Evolutionary conservation across 2,888 invertebrate genomes (phyloP), one percentile per base, ranked within the genome.

Genomic region (Euclidia mi): DNA sequence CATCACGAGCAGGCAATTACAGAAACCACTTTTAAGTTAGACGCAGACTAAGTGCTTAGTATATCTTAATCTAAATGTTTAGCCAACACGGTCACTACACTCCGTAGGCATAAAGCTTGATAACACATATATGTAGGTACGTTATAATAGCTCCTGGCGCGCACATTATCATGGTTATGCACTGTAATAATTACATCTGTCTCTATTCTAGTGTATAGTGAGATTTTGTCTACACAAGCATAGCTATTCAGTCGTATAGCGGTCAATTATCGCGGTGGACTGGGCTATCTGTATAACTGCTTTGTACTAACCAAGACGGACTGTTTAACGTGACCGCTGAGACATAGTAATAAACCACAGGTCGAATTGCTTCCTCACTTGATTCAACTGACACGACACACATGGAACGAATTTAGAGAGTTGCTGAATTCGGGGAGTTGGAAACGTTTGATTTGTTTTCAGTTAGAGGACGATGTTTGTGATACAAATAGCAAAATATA

Each of bases 261-360:
- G 37, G 40, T 40, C 40, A 20, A 40, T 43, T 10, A 41, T 31
- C 41, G 41, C 32, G 41, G 48, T 49, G n/a, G 28, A 20, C 29
- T 17, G 10, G 18, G 17, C 32, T 31, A 41, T 41, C 12, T 11
- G 31, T 49, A 20, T 40, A 41, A 49, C 34, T n/a, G 28, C 35
- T 28, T 29, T 29, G 29, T n/a, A 29, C 29, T 14, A 46, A 28
- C 46, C 15, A 29, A 38, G 28, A 35, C 12, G 11, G 9, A 32
- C 14, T 25, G 15, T 15, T 32, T 28, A 49, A 31, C n/a, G 15
- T 14, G 28, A n/a, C 49, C 49, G 10, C 32, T 41, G 49, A 49
- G 48, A 28, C 31, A 0, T 10, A 20, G 11, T 28, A 31, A 11
- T 18, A 45, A 17, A 38, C 48, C 40, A 20, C 40, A 40, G 18